Evolutionary conservation across 2,888 invertebrate species (phyloP).

Genomic region (Nephrotoma guestfalica): DNA sequence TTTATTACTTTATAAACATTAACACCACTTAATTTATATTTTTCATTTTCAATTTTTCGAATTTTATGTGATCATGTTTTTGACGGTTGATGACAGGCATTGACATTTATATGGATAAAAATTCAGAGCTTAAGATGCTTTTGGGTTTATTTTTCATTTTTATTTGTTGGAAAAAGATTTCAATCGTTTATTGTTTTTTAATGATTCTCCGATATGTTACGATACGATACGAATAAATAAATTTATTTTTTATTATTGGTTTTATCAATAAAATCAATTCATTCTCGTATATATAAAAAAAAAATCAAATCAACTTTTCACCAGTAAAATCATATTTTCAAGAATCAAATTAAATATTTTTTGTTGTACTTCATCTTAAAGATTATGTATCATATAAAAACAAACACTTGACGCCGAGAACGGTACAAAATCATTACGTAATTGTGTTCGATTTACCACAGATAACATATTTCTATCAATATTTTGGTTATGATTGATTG

Average conservation of each 20-base stretch:
- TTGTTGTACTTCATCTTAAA: background rate
- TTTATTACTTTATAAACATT: background rate
- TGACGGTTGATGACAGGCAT: background rate
- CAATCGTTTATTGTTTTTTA: background rate
- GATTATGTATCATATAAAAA: background rate
- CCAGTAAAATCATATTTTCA: background rate
- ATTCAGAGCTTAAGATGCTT: background rate
- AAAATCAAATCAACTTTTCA: background rate
- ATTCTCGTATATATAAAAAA: background rate
- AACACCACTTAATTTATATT: background rate
- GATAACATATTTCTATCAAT: background rate
- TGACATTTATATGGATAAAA: background rate
- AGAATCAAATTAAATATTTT: background rate
- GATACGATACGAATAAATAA: background rate
- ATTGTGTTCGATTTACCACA: background rate
- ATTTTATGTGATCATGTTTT: background rate
- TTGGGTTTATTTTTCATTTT: background rate
- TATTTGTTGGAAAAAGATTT: background rate
- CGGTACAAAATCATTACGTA: background rate
- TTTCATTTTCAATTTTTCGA: background rate
- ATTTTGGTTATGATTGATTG: background rate
- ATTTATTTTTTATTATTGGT: background rate
- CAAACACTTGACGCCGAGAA: background rate
- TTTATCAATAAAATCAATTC: background rate
- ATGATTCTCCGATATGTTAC: background rate